Base-by-base conservation (phyloP, 2,113 vertebrate species). In the Apeltes quadracus region DNA sequence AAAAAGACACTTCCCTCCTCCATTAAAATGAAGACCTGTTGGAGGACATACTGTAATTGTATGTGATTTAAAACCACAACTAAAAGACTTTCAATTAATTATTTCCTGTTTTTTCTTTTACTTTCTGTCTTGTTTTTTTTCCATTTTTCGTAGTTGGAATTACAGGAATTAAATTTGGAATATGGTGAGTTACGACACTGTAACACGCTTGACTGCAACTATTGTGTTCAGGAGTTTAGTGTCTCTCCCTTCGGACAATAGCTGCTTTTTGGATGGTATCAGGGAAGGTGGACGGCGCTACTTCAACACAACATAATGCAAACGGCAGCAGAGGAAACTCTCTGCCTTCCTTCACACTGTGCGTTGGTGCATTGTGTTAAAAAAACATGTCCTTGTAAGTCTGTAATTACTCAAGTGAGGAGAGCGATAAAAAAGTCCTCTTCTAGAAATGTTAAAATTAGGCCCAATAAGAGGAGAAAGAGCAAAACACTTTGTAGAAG, bases 91-190 rank as follows among this genome's bases (percentile, higher is more conserved):
- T 65, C 38, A 72, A 81, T 86, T 68, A 88, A 89, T 85, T 83
- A 87, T 88, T 91, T 88, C 79, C 84, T 87, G 86, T 87, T 88
- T 82, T 81, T 74, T 61, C 69, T 84, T 82, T 63, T 68, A 59
- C 81, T 84, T 67, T 90, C 84, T 88, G 75, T 82, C 75, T 90
- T 80, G 85, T 90, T 93, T 91, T 90, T 87, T 90, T 93, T 84
- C 83, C 82, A 87, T 91, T 88, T 87, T 88, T 89, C 77, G 72
- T 82, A 88, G 90, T 91, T 89, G 88, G 75, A 88, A 80, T 89
- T 82, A 69, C 81, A 88, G 77, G n/a, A 82, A 68, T 84, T 72
- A 88, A 86, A 88, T 79, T 84, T 79, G 87, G 83, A 87, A 62
- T 81, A 82, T 78, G 85, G 87, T 91, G 91, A 86, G 88, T 82